Conservation (phyloP, 2,113 vertebrate genomes). For the Nothoprocta perdicaria region DNA sequence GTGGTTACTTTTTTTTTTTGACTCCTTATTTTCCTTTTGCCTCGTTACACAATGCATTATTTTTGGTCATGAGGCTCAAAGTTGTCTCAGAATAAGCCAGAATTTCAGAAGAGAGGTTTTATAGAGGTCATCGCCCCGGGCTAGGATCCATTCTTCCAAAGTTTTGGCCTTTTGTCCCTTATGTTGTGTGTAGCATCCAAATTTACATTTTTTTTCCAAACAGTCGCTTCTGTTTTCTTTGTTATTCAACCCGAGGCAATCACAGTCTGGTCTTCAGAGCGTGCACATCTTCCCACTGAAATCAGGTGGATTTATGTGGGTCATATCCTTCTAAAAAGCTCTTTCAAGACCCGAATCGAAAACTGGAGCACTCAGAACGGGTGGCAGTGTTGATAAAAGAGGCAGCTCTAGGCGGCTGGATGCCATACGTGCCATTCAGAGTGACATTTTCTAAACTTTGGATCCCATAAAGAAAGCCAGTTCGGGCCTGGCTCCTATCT, state of each 20-base stretch:
- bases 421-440: background rate
- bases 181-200: background rate
- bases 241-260: background rate
- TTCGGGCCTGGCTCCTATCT: background rate
- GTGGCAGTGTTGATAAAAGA: background rate
- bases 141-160: background rate
- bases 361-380: background rate
- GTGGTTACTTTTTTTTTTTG: background rate
- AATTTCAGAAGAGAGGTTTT: conserved; percentile 5
- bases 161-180: background rate
- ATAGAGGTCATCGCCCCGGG: background rate
- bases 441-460: background rate
- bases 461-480: background rate
- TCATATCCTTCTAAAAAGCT: background rate
- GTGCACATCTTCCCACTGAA: background rate
- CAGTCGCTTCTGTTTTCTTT: background rate
- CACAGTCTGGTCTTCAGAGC: background rate
- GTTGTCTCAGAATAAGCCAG: background rate
- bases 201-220: background rate
- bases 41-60: background rate
- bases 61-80: background rate
- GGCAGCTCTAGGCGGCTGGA: background rate
- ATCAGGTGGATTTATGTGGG: background rate
- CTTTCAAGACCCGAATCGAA: background rate
- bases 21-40: background rate